phyloP scores from a whole-genome alignment of 2,797 vertebrate species.

The Ctenosaura bakeri region DNA sequence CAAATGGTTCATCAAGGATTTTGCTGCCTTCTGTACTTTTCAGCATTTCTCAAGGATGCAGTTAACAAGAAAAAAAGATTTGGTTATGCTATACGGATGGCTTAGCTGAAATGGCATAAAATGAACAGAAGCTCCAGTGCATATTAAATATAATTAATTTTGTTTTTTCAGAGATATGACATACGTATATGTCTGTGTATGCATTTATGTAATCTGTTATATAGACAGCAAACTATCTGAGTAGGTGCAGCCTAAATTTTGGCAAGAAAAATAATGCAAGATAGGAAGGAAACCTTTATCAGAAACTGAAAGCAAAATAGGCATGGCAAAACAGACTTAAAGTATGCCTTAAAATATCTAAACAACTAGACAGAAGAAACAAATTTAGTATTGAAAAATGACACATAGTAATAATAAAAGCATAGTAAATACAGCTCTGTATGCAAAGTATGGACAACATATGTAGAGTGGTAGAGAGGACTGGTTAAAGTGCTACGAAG shows the following conservation, averaged over 20 bases:
- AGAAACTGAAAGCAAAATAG: neutral
- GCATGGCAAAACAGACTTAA: neutral
- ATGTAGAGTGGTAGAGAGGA: neutral
- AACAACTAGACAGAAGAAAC: neutral
- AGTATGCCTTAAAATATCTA: no score
- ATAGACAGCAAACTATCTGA: neutral
- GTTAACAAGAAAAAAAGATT: neutral
- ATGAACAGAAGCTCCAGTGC: neutral
- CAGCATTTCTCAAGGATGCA: neutral
- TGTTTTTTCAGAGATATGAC: neutral
- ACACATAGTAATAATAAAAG: neutral
- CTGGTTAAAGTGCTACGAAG: neutral
- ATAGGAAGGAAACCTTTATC: neutral
- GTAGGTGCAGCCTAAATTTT: neutral
- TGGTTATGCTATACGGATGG: slow-evolving; percentile 2
- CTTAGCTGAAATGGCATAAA: neutral
- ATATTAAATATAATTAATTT: neutral
- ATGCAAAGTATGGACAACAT: neutral
- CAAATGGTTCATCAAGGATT: neutral
- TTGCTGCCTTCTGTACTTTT: neutral
- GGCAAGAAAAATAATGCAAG: neutral
- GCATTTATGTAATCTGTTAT: no score
- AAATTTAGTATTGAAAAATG: neutral
- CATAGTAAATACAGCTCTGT: neutral
- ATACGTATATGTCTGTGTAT: no score